Evolutionary conservation across 1,140 invertebrate genomes (phyloP).

Genomic region (Rhopalosiphum maidis): DNA sequence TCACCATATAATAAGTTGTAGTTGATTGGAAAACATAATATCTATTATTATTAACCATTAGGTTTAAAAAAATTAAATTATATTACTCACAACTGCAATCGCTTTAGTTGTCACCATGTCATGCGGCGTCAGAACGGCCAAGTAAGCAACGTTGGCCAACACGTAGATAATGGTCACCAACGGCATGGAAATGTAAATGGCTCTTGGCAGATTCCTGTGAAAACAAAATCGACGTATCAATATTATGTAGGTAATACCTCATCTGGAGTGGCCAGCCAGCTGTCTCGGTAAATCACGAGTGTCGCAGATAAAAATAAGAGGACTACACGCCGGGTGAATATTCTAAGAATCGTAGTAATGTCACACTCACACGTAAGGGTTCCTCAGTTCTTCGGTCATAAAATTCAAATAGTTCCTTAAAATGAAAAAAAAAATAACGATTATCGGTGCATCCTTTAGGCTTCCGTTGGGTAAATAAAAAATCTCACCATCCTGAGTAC

Average conservation of each 20-base stretch:
- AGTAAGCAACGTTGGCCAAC: constrained; percentile 91
- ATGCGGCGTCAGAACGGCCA: constrained; percentile 84
- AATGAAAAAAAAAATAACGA: not conserved
- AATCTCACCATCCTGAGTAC: constrained; percentile 87
- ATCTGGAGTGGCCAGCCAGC: not conserved
- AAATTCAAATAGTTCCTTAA: constrained; percentile 88
- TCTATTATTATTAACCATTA: not conserved
- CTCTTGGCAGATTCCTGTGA: constrained; percentile 87
- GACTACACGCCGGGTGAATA: not conserved
- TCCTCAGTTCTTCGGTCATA: constrained; percentile 93
- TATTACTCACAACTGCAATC: constrained; percentile 87
- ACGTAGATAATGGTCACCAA: constrained; percentile 91
- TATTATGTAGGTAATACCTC: not conserved
- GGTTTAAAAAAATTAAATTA: not conserved
- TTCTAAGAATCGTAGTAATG: not conserved
- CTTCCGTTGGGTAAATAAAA: constrained; percentile 44
- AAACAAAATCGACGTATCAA: constrained; percentile 25
- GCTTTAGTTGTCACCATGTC: constrained; percentile 87
- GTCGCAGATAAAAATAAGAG: not conserved
- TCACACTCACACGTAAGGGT: constrained; percentile 82
- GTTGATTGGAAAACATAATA: not conserved
- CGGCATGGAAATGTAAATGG: constrained; percentile 92
- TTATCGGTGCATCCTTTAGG: not conserved
- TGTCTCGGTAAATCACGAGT: not conserved
- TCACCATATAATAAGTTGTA: not conserved